phyloP scores from a whole-genome alignment of 2,113 vertebrate species.

The Trogon surrucura region DNA sequence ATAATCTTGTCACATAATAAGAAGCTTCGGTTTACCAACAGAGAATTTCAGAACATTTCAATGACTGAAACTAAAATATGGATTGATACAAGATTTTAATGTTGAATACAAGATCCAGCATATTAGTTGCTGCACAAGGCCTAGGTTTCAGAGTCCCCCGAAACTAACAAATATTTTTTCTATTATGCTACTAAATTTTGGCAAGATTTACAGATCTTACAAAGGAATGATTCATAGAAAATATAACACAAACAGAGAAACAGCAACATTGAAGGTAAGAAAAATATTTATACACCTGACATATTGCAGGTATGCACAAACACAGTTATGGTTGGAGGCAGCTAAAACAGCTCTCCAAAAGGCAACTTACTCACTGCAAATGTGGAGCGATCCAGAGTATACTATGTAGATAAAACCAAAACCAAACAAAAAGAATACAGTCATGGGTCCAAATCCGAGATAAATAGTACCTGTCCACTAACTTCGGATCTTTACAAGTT shows the following conservation, averaged over 20 bases:
- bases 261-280: not conserved
- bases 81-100: not conserved
- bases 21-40: not conserved
- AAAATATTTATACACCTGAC: not conserved
- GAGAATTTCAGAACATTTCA: not conserved
- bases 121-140: accelerated
- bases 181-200: not conserved
- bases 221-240: not conserved
- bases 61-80: not conserved
- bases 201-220: not conserved
- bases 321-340: not conserved
- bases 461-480: not conserved
- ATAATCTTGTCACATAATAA: not conserved
- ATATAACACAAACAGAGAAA: not conserved
- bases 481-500: not conserved
- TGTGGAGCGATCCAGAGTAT: not conserved
- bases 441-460: not conserved
- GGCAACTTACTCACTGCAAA: not conserved
- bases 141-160: not conserved
- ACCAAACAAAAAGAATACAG: not conserved
- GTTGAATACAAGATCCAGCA: not conserved
- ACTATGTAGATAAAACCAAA: not conserved
- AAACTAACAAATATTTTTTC: not conserved
- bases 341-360: not conserved
- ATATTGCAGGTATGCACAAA: not conserved